phyloP scores from a whole-genome alignment of 2,888 invertebrate genomes.

The Leptogaster cylindrica region DNA sequence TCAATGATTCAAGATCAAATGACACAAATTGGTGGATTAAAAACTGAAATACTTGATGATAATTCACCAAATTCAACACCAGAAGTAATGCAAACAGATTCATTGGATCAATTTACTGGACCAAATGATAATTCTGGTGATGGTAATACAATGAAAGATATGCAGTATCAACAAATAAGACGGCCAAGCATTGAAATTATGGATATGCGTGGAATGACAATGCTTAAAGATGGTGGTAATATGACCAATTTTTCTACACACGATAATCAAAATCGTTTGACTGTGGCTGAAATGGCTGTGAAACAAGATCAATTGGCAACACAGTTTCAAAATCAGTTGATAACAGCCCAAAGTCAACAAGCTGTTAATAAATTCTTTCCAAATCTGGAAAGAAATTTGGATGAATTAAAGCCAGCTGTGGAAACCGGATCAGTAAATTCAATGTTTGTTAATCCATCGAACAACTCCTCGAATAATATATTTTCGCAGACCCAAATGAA shows the following conservation, averaged over 20 bases:
- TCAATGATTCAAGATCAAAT: constrained; percentile 67
- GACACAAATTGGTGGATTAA: constrained; percentile 65
- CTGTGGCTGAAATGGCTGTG: constrained; percentile 59
- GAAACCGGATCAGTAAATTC: constrained; percentile 41
- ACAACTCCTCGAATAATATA: constrained; percentile 42
- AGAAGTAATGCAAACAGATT: constrained; percentile 58
- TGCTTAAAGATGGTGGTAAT: constrained; percentile 56
- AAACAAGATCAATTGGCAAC: constrained; percentile 68
- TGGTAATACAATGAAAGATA: constrained; percentile 48
- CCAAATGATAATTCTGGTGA: constrained; percentile 60
- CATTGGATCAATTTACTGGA: constrained; percentile 58
- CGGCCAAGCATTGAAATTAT: constrained; percentile 46
- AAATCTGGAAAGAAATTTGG: constrained; percentile 61
- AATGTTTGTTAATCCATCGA: constrained; percentile 45
- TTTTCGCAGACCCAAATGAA: constrained; percentile 39
- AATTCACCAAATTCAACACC: constrained; percentile 65
- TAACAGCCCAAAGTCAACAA: constrained; percentile 63
- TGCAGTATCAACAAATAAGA: constrained; percentile 51
- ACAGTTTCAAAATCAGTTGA: constrained; percentile 54
- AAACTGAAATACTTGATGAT: constrained; percentile 75
- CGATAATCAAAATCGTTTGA: constrained; percentile 41
- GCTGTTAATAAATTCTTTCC: constrained; percentile 68
- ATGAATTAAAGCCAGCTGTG: constrained; percentile 48
- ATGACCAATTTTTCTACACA: constrained; percentile 55
- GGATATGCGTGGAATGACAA: constrained; percentile 49